phyloP scores from a whole-genome alignment of 2,888 invertebrate species.

The Mystacides longicornis region DNA sequence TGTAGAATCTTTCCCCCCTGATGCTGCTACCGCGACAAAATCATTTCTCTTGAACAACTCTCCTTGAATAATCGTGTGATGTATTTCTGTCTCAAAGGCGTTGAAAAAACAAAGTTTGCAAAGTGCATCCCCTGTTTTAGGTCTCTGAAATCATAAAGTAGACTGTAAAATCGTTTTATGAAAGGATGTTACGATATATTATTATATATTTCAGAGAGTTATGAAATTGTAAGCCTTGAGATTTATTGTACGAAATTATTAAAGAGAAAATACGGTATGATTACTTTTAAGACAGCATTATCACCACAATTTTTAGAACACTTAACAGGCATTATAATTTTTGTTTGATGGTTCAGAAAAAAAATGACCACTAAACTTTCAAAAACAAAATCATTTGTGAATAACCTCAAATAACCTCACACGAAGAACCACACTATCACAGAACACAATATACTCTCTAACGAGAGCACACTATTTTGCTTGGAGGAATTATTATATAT shows the following conservation, averaged over 20 bases:
- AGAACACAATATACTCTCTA: too few relatives aligned
- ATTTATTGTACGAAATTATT: neutral
- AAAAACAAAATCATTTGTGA: too few relatives aligned
- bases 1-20: slow-evolving; percentile 95
- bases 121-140: slow-evolving; percentile 84
- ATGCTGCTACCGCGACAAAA: slow-evolving; percentile 88
- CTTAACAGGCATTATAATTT: slow-evolving; percentile 12
- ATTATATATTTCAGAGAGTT: neutral
- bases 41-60: slow-evolving; percentile 76
- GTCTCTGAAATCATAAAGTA: slow-evolving; percentile 50
- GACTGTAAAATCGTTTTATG: neutral
- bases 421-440: too few relatives aligned
- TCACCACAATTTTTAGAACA: slow-evolving; percentile 69
- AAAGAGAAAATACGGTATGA: neutral
- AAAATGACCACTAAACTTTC: too few relatives aligned
- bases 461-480: too few relatives aligned
- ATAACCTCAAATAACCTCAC: too few relatives aligned
- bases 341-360: too few relatives aligned
- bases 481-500: too few relatives aligned
- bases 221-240: neutral
- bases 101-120: slow-evolving; percentile 93
- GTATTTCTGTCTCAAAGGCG: slow-evolving; percentile 92
- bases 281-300: slow-evolving; percentile 68
- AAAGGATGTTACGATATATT: neutral
- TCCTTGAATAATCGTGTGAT: slow-evolving; percentile 78